These are phyloP conservation scores for Rachycentron canadum DNA, from an alignment of 2,797 vertebrate genomes.

Conservation along the genomic window DNA sequence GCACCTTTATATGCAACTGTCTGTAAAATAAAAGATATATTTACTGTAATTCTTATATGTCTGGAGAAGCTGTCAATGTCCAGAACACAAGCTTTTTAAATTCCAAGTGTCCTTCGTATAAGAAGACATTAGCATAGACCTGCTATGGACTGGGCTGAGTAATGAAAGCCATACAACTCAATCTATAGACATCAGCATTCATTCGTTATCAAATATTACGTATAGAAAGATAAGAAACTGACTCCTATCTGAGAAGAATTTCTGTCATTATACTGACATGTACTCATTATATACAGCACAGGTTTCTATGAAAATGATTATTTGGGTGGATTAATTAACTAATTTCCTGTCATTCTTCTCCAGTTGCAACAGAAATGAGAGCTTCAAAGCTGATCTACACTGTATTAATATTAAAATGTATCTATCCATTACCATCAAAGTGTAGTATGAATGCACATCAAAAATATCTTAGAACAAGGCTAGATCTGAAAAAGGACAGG, in stretches of 20 bases:
- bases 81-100: slow-evolving; percentile 37
- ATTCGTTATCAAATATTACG: slow-evolving; percentile 85
- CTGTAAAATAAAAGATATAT: slow-evolving; percentile 66
- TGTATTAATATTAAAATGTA: background rate
- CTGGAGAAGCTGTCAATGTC: slow-evolving; percentile 34
- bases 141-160: slow-evolving; percentile 39
- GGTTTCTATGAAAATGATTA: slow-evolving; percentile 22
- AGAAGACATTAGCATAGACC: slow-evolving; percentile 23
- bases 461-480: background rate
- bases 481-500: background rate
- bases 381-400: background rate
- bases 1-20: slow-evolving; percentile 57
- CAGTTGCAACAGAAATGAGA: background rate
- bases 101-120: slow-evolving; percentile 7
- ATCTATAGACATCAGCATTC: slow-evolving; percentile 84
- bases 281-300: slow-evolving; percentile 20
- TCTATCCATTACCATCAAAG: background rate
- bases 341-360: slow-evolving; percentile 2
- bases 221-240: slow-evolving; percentile 77
- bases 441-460: slow-evolving; percentile 1
- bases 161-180: slow-evolving; percentile 54
- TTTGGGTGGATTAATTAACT: slow-evolving; percentile 1
- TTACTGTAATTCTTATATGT: slow-evolving; percentile 1
- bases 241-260: slow-evolving; percentile 39
- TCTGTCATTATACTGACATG: slow-evolving; percentile 25